Conservation (phyloP, 1,140 invertebrate genomes). For the Macrotrachela quadricornifera region DNA sequence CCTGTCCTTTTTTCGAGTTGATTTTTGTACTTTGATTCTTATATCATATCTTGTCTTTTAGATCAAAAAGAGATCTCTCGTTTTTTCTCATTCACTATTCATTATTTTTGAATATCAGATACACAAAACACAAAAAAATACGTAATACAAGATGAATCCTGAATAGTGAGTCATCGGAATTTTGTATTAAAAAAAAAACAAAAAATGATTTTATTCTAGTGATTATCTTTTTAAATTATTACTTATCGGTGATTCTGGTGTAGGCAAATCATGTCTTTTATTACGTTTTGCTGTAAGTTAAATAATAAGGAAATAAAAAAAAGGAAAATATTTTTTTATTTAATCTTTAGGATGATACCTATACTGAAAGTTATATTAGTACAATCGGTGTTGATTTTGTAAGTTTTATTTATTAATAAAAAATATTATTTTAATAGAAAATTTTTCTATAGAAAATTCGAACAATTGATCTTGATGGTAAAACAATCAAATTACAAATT, state of each 20-base stretch:
- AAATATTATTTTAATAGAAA: conserved; percentile 1
- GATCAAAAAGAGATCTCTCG: no score
- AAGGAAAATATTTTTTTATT: not conserved
- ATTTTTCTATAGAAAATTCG: conserved; percentile 64
- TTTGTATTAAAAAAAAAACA: no score
- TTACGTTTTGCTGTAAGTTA: conserved; percentile 72
- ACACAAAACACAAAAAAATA: no score
- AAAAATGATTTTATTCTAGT: no score
- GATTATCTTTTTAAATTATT: conserved; percentile 98
- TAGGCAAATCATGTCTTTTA: conserved; percentile 93
- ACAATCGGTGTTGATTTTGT: conserved; percentile 99
- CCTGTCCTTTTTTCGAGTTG: no score
- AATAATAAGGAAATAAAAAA: not conserved
- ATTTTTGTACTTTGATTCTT: no score
- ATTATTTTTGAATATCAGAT: no score
- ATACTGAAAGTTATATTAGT: conserved; percentile 99
- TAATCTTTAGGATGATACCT: conserved; percentile 70
- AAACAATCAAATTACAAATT: conserved; percentile 98
- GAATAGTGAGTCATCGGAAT: no score
- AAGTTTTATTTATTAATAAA: conserved; percentile 33
- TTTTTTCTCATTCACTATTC: no score
- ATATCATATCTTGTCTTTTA: no score
- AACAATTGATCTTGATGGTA: conserved; percentile 93
- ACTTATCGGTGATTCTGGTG: conserved; percentile 95
- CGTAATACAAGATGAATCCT: no score